Conservation (phyloP, 2,888 invertebrate species). For the Caradrina kadenii region DNA sequence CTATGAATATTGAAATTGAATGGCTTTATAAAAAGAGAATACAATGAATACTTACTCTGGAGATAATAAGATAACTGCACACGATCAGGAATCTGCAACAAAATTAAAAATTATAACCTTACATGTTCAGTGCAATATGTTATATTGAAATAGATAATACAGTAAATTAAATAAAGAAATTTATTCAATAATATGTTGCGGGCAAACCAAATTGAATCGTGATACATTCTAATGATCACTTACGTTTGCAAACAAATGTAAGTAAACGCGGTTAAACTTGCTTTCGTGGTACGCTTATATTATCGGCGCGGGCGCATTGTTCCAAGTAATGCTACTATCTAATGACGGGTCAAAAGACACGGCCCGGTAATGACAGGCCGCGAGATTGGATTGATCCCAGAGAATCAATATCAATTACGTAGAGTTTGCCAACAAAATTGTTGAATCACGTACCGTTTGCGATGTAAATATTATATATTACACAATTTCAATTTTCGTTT, state of each 20-base stretch:
- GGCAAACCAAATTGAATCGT: conserved; percentile 76
- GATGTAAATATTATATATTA: conserved; percentile 72
- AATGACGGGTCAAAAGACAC: conserved; percentile 86
- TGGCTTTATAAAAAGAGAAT: conserved; percentile 29
- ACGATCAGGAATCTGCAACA: conserved; percentile 82
- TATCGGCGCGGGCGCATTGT: conserved; percentile 68
- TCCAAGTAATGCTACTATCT: conserved; percentile 66
- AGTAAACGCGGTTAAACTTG: conserved; percentile 75
- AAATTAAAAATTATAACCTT: conserved; percentile 57
- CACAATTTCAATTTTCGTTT: conserved; percentile 72
- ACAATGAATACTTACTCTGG: conserved; percentile 70
- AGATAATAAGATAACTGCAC: conserved; percentile 77
- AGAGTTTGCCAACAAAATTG: conserved; percentile 72
- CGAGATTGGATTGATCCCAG: conserved; percentile 73
- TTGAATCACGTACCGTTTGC: conserved; percentile 75
- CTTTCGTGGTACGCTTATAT: conserved; percentile 71
- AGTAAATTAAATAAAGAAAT: conserved; percentile 68
- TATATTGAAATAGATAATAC: conserved; percentile 22
- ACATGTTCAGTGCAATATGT: conserved; percentile 23
- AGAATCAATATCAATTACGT: conserved; percentile 78
- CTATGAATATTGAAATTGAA: conserved; percentile 41
- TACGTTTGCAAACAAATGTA: conserved; percentile 73
- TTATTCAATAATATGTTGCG: conserved; percentile 66
- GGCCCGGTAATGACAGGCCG: conserved; percentile 84
- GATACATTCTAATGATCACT: conserved; percentile 76